A percentile compares a stretch with the other conserved stretches of the same genome.
Conservation (phyloP, 2,113 vertebrate genomes). For the Nipponia nippon region DNA sequence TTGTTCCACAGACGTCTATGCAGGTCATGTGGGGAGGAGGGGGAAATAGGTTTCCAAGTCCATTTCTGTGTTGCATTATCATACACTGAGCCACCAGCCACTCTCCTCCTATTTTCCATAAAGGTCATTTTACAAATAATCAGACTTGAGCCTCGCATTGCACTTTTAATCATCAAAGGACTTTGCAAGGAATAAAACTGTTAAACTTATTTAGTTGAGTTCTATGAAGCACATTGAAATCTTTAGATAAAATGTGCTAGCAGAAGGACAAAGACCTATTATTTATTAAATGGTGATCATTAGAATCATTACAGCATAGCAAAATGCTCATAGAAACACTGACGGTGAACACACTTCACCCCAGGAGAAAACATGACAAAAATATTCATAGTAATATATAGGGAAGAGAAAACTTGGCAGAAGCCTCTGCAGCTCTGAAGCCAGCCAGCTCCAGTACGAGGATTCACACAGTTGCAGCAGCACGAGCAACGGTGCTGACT, state of each 20-base stretch:
- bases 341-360: neutral
- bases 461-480: neutral
- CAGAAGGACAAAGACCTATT: neutral
- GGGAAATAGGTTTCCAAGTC: neutral
- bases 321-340: neutral
- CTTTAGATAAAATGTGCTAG: neutral
- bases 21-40: neutral
- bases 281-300: neutral
- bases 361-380: neutral
- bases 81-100: neutral
- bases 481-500: neutral
- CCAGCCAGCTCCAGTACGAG: neutral
- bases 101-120: conserved; percentile 8
- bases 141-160: neutral
- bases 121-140: conserved; percentile 41
- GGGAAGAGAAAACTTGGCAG: neutral
- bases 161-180: conserved; percentile 16
- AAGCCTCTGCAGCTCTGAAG: neutral
- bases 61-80: neutral
- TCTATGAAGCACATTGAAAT: neutral
- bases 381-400: neutral
- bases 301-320: neutral
- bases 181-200: neutral
- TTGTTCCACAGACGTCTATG: conserved; percentile 11
- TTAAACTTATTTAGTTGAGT: neutral